Evolutionary conservation across 2,113 vertebrate genomes (phyloP).

Genomic region (Centropus bengalensis): DNA sequence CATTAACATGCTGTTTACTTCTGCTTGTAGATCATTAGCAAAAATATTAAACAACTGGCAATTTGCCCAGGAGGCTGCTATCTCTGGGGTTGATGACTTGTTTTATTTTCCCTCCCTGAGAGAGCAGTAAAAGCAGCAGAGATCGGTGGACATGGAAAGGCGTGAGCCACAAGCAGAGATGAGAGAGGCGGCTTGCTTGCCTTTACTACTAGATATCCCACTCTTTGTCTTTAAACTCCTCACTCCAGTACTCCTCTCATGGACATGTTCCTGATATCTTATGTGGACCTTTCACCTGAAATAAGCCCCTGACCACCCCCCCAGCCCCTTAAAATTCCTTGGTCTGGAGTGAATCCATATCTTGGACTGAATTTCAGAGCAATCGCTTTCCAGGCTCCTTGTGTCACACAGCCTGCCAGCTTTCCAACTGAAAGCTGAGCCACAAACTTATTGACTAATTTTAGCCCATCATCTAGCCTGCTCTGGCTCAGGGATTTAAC

Average conservation of each 20-base stretch:
- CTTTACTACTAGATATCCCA: background rate
- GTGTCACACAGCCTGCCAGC: background rate
- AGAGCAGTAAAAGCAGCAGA: background rate
- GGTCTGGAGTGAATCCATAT: background rate
- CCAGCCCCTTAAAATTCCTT: background rate
- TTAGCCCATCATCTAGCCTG: background rate
- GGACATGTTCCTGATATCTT: rapidly evolving
- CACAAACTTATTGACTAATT: background rate
- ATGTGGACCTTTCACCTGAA: background rate
- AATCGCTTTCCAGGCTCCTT: background rate
- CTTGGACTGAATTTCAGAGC: background rate
- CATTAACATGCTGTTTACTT: conserved; percentile 66
- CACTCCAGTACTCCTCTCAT: background rate
- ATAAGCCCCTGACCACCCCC: background rate
- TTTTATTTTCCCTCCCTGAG: conserved; percentile 32
- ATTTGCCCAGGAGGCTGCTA: conserved; percentile 52
- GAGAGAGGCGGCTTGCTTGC: background rate
- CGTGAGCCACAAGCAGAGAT: background rate
- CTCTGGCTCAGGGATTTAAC: background rate
- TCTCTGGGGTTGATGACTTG: conserved; percentile 49
- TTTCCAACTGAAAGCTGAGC: background rate
- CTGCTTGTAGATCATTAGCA: conserved; percentile 68
- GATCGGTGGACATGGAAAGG: background rate
- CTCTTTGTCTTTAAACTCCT: background rate
- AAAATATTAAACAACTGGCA: conserved; percentile 69